These are phyloP conservation scores for Onychomys leucogaster DNA, from an alignment of 2,797 vertebrate genomes.

Conservation along the genomic window DNA sequence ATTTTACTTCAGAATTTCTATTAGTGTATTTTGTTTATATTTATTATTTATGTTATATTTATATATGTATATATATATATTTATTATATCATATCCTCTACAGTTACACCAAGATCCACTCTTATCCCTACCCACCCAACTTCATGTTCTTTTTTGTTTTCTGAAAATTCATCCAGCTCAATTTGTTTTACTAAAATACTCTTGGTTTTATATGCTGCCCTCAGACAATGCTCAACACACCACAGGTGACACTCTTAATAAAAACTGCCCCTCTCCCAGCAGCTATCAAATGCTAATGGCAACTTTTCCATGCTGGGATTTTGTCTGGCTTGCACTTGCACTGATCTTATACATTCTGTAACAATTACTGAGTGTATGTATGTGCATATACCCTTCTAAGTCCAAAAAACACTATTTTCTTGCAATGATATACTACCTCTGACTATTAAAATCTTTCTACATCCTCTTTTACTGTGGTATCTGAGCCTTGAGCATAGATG, in stretches of 20 bases:
- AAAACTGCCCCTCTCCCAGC: not conserved
- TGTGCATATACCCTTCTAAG: not conserved
- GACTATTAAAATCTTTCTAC: not conserved
- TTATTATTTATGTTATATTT: not conserved
- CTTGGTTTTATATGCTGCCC: no score
- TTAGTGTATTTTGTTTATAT: not conserved
- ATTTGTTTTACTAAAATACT: not conserved
- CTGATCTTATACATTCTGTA: not conserved
- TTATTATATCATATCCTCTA: not conserved
- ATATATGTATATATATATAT: not conserved
- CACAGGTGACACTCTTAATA: not conserved
- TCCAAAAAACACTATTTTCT: not conserved
- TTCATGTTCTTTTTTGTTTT: not conserved
- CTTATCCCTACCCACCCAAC: not conserved
- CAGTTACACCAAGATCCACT: not conserved
- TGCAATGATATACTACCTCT: not conserved
- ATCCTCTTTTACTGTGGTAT: not conserved
- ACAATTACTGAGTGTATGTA: not conserved
- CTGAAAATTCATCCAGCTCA: not conserved
- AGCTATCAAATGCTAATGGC: not conserved
- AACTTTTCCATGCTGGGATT: not conserved
- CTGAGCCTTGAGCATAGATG: not conserved
- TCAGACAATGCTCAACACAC: not conserved
- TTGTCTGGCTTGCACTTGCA: not conserved
- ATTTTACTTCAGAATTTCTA: not conserved